A percentile compares a stretch with the other conserved stretches of the same genome.
Evolutionary conservation across 2,888 invertebrate species (phyloP).

Genomic region (Eretmocerus hayati): DNA sequence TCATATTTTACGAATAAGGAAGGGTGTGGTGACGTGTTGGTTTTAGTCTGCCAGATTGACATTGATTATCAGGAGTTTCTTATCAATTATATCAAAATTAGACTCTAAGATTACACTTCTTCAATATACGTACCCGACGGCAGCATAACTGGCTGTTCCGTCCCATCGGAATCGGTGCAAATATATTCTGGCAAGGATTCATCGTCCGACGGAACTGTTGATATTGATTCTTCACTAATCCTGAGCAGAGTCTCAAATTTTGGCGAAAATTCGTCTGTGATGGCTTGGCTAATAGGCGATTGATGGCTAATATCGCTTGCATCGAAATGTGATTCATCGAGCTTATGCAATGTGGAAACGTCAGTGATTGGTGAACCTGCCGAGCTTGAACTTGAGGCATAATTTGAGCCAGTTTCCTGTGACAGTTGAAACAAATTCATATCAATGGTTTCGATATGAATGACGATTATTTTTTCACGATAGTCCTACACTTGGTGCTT

Average conservation of each 20-base stretch:
- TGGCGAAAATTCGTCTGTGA: constrained; percentile 7
- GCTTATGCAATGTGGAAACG: constrained; percentile 5
- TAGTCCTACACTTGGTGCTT: too few relatives aligned
- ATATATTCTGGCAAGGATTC: constrained; percentile 6
- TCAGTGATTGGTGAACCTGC: constrained; percentile 7
- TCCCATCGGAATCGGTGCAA: constrained; percentile 5
- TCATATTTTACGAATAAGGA: too few relatives aligned
- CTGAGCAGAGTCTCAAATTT: constrained; percentile 12
- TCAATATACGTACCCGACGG: constrained; percentile 53
- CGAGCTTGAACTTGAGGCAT: constrained; percentile 14
- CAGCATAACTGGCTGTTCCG: constrained; percentile 45
- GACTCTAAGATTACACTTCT: too few relatives aligned
- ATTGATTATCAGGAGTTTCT: too few relatives aligned
- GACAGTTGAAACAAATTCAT: too few relatives aligned
- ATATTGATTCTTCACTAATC: constrained; percentile 8
- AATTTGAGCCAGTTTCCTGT: constrained; percentile 9
- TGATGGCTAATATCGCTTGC: neutral
- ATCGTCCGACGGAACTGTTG: neutral
- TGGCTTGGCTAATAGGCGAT: neutral
- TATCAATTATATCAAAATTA: too few relatives aligned
- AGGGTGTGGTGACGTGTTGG: too few relatives aligned
- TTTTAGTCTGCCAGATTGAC: too few relatives aligned
- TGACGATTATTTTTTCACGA: too few relatives aligned
- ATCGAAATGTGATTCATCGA: constrained; percentile 5
- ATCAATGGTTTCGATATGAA: too few relatives aligned